Evolutionary conservation across 1,140 invertebrate species (phyloP).

Genomic region (Drosophila auraria): DNA sequence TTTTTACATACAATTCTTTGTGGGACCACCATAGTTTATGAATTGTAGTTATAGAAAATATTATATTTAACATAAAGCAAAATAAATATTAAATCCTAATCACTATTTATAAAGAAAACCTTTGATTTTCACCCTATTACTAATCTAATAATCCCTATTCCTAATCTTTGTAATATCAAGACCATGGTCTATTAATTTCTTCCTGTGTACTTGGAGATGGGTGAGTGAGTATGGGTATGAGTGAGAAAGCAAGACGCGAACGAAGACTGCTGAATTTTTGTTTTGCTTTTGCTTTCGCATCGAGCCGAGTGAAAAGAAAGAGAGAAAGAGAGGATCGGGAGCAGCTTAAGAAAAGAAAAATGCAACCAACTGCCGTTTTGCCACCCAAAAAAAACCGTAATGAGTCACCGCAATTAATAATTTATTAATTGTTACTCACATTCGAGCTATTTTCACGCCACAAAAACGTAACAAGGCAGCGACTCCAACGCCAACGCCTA

Average conservation of each 20-base stretch:
- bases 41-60: too few relatives aligned
- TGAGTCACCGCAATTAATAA: slow-evolving; percentile 61
- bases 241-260: slow-evolving; percentile 21
- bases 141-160: neutral
- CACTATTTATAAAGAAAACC: too few relatives aligned
- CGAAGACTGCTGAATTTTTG: slow-evolving; percentile 66
- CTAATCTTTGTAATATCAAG: neutral
- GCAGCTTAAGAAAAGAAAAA: slow-evolving; percentile 19
- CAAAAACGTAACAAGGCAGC: slow-evolving; percentile 40
- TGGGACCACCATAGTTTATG: too few relatives aligned
- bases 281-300: slow-evolving; percentile 80
- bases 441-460: slow-evolving; percentile 68
- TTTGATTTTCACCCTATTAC: too few relatives aligned
- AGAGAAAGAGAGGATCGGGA: slow-evolving; percentile 25
- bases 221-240: slow-evolving; percentile 12
- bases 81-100: too few relatives aligned
- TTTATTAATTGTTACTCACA: slow-evolving; percentile 76
- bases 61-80: too few relatives aligned
- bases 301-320: slow-evolving; percentile 69
- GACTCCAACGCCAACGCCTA: slow-evolving; percentile 28
- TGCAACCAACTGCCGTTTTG: neutral
- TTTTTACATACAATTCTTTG: too few relatives aligned
- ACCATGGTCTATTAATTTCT: neutral
- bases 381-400: neutral
- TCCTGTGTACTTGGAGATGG: slow-evolving; percentile 6